Evolutionary conservation across 2,797 vertebrate species (phyloP).

Genomic region (Malacoraja senta): DNA sequence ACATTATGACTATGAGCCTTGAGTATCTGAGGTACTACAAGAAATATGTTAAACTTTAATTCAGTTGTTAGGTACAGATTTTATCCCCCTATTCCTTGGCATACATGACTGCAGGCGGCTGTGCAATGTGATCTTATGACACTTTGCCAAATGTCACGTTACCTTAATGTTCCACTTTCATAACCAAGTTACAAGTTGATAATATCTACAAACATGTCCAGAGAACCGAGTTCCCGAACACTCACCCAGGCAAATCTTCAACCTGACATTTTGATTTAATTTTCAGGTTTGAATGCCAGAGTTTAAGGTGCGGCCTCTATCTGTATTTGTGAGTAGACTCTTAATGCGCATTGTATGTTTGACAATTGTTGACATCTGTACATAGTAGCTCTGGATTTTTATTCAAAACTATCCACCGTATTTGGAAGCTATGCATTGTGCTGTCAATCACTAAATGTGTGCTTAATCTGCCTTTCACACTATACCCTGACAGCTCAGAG

Average conservation of each 20-base stretch:
- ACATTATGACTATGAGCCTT: background rate
- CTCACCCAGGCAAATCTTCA: background rate
- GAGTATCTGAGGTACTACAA: no score
- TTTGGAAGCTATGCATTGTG: background rate
- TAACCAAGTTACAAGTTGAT: background rate
- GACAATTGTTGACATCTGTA: background rate
- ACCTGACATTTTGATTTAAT: background rate
- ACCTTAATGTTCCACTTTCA: background rate
- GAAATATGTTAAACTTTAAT: background rate
- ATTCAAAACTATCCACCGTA: background rate
- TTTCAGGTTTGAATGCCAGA: background rate
- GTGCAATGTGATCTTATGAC: background rate
- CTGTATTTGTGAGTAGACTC: background rate
- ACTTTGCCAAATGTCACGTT: background rate
- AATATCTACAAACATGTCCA: background rate
- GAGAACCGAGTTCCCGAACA: background rate
- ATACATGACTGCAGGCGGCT: background rate
- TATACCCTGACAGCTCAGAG: background rate
- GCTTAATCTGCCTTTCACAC: background rate
- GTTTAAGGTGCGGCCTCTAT: background rate
- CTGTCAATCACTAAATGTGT: background rate
- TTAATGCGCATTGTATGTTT: background rate
- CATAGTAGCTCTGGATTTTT: background rate
- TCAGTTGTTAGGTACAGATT: background rate
- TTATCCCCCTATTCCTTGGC: background rate